These are phyloP conservation scores for Brienomyrus brachyistius DNA, from an alignment of 2,113 vertebrate species.

Conservation along the genomic window DNA sequence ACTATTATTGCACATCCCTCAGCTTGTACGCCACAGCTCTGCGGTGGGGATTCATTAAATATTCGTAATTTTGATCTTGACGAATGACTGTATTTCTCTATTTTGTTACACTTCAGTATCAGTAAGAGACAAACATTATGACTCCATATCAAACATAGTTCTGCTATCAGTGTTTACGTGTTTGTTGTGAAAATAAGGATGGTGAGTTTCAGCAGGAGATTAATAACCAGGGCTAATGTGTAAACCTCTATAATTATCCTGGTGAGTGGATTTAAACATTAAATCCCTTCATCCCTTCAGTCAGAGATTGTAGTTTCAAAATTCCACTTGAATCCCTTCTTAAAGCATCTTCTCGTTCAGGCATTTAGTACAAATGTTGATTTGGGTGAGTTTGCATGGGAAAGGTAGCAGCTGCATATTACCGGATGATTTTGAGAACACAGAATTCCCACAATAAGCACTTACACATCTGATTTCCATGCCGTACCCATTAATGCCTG, in stretches of 20 bases:
- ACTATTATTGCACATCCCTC: background rate
- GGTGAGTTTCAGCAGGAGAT: background rate
- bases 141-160: background rate
- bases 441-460: background rate
- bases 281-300: background rate
- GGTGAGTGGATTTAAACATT: background rate
- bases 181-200: background rate
- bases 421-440: background rate
- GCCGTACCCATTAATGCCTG: background rate
- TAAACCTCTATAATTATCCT: background rate
- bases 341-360: background rate
- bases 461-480: background rate
- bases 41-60: background rate
- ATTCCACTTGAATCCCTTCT: background rate
- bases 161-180: background rate
- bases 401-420: background rate
- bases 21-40: background rate
- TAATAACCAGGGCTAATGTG: background rate
- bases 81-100: background rate
- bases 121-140: background rate
- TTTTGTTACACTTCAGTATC: background rate
- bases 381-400: background rate
- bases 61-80: background rate
- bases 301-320: background rate
- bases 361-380: background rate